These are phyloP conservation scores for Lates calcarifer DNA, from an alignment of 2,113 vertebrate genomes.

Conservation along the genomic window DNA sequence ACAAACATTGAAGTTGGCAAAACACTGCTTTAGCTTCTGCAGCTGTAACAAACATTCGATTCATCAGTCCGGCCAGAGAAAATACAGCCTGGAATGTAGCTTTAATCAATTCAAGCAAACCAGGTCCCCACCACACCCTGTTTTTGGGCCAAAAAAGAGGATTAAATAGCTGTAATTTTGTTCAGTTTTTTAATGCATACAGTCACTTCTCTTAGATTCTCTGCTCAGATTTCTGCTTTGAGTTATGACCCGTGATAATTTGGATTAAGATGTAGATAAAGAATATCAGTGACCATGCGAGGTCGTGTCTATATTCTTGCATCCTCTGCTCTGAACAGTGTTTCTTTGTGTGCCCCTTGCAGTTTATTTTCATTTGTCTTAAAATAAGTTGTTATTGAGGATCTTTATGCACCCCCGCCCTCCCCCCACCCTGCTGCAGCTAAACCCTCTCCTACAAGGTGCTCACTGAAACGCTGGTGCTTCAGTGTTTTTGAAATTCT, in stretches of 20 bases:
- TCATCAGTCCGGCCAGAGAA: conserved; percentile 76
- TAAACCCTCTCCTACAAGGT: conserved; percentile 65
- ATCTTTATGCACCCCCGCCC: not conserved
- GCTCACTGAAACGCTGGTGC: conserved; percentile 54
- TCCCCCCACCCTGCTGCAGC: conserved; percentile 1
- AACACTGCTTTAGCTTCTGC: conserved; percentile 53
- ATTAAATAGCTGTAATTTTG: conserved; percentile 55
- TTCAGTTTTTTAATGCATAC: conserved; percentile 40
- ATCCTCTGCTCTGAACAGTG: conserved; percentile 25
- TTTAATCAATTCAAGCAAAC: conserved; percentile 79
- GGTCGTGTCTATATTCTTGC: conserved; percentile 4
- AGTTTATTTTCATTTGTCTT: conserved; percentile 72
- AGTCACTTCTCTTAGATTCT: conserved; percentile 33
- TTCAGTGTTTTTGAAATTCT: conserved; percentile 59
- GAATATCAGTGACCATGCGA: not conserved
- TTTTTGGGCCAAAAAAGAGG: conserved; percentile 59
- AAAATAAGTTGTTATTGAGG: conserved; percentile 68
- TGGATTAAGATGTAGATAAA: conserved; percentile 11
- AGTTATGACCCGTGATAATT: conserved; percentile 22
- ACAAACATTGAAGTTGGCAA: conserved; percentile 68
- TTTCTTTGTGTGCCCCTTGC: conserved; percentile 47
- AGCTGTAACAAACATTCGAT: conserved; percentile 82
- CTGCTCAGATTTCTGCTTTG: conserved; percentile 24
- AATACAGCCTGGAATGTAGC: conserved; percentile 76
- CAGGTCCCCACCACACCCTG: conserved; percentile 64